Conservation (phyloP, 2,113 vertebrate species). For the Lepus europaeus region DNA sequence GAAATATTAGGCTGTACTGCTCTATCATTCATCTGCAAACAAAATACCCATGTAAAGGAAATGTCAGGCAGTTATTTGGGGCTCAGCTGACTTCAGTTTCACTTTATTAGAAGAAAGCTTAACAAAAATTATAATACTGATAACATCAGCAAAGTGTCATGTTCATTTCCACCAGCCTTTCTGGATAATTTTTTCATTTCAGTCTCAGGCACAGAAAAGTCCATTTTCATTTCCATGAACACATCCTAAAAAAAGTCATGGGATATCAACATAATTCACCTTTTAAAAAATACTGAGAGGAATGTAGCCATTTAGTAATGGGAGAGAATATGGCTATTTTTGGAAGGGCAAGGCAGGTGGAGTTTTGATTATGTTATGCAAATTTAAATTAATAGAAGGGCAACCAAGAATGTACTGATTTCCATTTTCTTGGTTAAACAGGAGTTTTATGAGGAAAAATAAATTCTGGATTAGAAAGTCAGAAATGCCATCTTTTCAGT, state of each 20-base stretch:
- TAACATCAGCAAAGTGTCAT: constrained; percentile 63
- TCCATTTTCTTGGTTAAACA: constrained; percentile 67
- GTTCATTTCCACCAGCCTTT: constrained; percentile 54
- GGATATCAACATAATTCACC: constrained; percentile 65
- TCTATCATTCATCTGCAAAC: constrained; percentile 41
- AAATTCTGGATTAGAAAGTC: constrained; percentile 69
- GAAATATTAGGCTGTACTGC: constrained; percentile 32
- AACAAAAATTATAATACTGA: constrained; percentile 68
- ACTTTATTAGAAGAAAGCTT: constrained; percentile 63
- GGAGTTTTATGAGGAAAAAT: constrained; percentile 65
- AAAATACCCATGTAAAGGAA: constrained; percentile 64
- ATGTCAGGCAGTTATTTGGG: constrained; percentile 17
- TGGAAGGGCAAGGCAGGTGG: constrained; percentile 47
- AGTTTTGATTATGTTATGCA: constrained; percentile 76
- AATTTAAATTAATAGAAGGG: constrained; percentile 72
- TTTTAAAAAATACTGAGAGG: constrained; percentile 70
- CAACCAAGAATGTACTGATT: constrained; percentile 72
- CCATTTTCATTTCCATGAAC: constrained; percentile 76
- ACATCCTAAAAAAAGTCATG: constrained; percentile 67
- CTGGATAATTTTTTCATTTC: constrained; percentile 60
- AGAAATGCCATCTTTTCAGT: constrained; percentile 67
- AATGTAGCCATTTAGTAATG: constrained; percentile 71
- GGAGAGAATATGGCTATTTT: constrained; percentile 62
- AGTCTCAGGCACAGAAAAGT: constrained; percentile 63
- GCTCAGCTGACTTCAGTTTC: constrained; percentile 52